Evolutionary conservation across 2,797 vertebrate species (phyloP).

Genomic region (Platalea minor): DNA sequence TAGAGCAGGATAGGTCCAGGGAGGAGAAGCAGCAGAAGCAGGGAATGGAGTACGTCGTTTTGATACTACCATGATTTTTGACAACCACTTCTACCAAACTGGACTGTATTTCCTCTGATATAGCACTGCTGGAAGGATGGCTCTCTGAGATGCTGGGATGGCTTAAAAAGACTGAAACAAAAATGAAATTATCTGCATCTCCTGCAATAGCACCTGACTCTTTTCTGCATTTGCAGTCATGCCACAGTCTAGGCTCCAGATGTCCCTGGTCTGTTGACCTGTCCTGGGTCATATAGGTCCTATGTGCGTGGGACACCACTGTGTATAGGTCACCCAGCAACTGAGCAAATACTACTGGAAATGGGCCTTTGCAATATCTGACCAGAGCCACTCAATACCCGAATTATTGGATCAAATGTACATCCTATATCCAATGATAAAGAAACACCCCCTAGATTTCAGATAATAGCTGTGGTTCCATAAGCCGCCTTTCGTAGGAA

Average conservation of each 20-base stretch:
- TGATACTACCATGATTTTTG: neutral
- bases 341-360: neutral
- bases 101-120: neutral
- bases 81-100: neutral
- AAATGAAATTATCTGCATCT: neutral
- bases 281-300: neutral
- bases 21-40: neutral
- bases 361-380: neutral
- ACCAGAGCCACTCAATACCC: neutral
- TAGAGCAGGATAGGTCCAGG: neutral
- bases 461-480: neutral
- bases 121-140: neutral
- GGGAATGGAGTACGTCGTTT: neutral
- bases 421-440: neutral
- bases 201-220: neutral
- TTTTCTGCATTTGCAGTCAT: neutral
- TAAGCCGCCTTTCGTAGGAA: neutral
- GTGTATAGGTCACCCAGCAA: neutral
- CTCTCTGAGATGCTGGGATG: neutral
- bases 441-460: neutral
- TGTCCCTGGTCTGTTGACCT: neutral
- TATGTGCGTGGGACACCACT: neutral
- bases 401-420: neutral
- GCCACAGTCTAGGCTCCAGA: neutral
- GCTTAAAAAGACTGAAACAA: neutral